phyloP scores from a whole-genome alignment of 1,140 invertebrate species.

The Nilaparvata lugens region DNA sequence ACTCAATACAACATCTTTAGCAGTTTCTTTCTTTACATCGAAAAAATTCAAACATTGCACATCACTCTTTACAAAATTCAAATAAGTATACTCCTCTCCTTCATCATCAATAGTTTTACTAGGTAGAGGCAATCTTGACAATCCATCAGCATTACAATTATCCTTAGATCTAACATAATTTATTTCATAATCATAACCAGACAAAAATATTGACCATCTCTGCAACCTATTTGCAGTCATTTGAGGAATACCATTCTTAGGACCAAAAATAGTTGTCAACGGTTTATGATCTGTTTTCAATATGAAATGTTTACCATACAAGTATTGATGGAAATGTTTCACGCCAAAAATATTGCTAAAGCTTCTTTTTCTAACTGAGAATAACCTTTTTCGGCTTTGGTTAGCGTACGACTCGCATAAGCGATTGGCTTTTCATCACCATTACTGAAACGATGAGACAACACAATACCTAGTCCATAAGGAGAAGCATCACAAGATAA shows the following conservation, averaged over 20 bases:
- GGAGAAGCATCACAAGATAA: constrained; percentile 40
- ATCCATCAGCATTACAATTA: background rate
- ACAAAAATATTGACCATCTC: constrained; percentile 6
- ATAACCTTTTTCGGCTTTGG: constrained; percentile 29
- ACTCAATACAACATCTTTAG: constrained; percentile 1
- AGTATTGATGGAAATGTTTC: constrained; percentile 1
- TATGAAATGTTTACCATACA: constrained; percentile 9
- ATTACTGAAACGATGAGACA: constrained; percentile 36
- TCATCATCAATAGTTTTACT: constrained; percentile 1
- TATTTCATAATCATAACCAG: constrained; percentile 8
- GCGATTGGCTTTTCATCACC: constrained; percentile 35
- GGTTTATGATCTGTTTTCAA: constrained; percentile 4
- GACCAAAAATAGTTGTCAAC: constrained; percentile 5
- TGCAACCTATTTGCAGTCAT: constrained; percentile 6
- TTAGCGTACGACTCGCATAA: constrained; percentile 37
- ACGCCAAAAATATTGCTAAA: constrained; percentile 1
- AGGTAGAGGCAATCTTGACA: background rate
- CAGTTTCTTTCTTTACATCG: background rate
- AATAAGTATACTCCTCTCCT: background rate
- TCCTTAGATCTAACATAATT: background rate
- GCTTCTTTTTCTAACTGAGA: constrained; percentile 2
- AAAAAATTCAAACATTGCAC: background rate
- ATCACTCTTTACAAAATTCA: background rate
- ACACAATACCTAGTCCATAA: constrained; percentile 39
- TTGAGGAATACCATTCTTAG: background rate